Evolutionary conservation across 1,140 invertebrate genomes (phyloP), one percentile per base, ranked within the genome.

Genomic region (Zaprionus ornatus): DNA sequence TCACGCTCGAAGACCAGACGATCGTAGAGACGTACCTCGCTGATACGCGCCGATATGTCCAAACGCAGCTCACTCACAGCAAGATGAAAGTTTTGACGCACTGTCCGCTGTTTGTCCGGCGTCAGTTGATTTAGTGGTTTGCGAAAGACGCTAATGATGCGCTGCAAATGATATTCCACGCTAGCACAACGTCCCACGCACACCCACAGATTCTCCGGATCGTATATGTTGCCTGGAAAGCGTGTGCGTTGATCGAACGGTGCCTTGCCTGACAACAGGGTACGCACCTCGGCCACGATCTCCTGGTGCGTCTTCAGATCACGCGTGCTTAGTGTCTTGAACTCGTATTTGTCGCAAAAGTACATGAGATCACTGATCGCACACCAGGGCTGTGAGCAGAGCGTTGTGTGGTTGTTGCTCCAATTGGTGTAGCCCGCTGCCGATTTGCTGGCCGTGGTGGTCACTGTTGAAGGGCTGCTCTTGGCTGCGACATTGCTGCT

Each of bases 291-390:
- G 27, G 74, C 76, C 10, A 91, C 79, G 27, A 92, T 92, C 29
- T 87, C 82, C 63, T 91, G 90, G 17, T 92, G 91, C 0, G 78
- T 80, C 68, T 62, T 79, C 10, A 80, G 68, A 32, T 91, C 91
- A 0, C 75, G 67, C 0, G 85, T 80, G 48, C 84, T 90, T 3
- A 92, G 32, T 0, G 91, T 78, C 45, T 82, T 88, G 64, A 91
- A 92, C 72, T 92, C 91, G 63, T 92, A 91, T 77, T 92, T 92
- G 70, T 92, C 91, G 55, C 91, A 92, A 56, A 92, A 92, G 23
- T 79, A 79, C 77, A 92, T 92, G n/a, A 92, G 71, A 59, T 92
- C 91, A 3, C 91, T 88, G 57, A 92, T 90, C 40, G 87, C 85
- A 64, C 90, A 87, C 91, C 91, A 92, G 6, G 91, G 63, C 72